Evolutionary conservation across 2,797 vertebrate genomes (phyloP).

Genomic region (Chaenodraco wilsoni): DNA sequence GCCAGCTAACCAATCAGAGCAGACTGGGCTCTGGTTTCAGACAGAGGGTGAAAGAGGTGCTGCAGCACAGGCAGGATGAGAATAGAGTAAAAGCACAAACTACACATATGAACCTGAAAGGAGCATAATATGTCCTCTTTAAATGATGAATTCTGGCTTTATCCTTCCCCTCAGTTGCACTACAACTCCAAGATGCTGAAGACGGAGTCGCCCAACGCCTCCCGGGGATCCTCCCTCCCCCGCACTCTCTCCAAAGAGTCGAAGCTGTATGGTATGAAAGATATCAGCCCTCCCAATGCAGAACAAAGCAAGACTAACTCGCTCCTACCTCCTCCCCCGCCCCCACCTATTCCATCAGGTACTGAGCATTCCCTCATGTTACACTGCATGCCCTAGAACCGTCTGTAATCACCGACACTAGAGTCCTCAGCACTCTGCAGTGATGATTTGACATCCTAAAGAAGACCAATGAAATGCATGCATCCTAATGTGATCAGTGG

Average conservation of each 20-base stretch:
- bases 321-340: conserved; percentile 95
- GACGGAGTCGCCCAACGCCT: conserved; percentile 95
- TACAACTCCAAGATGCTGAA: conserved; percentile 99
- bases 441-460: conserved; percentile 15
- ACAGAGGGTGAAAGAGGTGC: too few relatives aligned
- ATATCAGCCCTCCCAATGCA: conserved; percentile 86
- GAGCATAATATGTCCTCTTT: not conserved
- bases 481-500: conserved; percentile 6
- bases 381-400: conserved; percentile 68
- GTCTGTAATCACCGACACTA: conserved; percentile 31
- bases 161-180: conserved; percentile 86
- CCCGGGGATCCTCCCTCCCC: conserved; percentile 95
- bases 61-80: too few relatives aligned
- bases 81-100: too few relatives aligned
- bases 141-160: not conserved
- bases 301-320: conserved; percentile 93
- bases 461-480: conserved; percentile 51
- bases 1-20: too few relatives aligned
- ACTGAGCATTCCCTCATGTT: conserved; percentile 75
- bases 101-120: too few relatives aligned
- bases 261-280: conserved; percentile 99
- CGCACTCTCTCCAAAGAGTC: conserved; percentile 99
- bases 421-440: not conserved
- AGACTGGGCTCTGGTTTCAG: too few relatives aligned
- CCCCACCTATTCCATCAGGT: conserved; percentile 98